phyloP scores from a whole-genome alignment of 1,140 invertebrate genomes.

The Daktulosphaira vitifoliae region DNA sequence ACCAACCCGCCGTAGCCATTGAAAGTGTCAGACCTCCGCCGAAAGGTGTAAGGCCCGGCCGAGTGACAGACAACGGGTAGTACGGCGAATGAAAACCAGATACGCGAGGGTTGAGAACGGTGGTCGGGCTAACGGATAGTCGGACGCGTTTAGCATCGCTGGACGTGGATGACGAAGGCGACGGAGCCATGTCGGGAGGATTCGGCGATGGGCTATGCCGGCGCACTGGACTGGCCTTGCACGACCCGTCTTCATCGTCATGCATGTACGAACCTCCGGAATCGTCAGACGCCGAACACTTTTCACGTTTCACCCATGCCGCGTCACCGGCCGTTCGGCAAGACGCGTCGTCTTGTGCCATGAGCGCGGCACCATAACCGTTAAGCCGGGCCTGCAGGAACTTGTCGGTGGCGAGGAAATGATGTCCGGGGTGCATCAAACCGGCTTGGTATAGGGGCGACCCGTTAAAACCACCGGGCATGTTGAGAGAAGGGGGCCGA shows the following conservation, averaged over 20 bases:
- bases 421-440: slow-evolving; percentile 39
- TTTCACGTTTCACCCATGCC: not conserved
- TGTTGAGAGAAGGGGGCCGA: not conserved
- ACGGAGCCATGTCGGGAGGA: not conserved
- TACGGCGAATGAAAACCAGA: slow-evolving; percentile 38
- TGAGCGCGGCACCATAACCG: slow-evolving; percentile 38
- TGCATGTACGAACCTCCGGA: slow-evolving; percentile 44
- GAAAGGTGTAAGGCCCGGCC: slow-evolving; percentile 44
- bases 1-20: slow-evolving; percentile 39
- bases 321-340: slow-evolving; percentile 45
- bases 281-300: slow-evolving; percentile 15
- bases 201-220: slow-evolving; percentile 42
- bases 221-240: slow-evolving; percentile 45
- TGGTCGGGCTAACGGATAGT: slow-evolving; percentile 9
- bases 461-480: slow-evolving; percentile 1
- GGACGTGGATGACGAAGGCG: slow-evolving; percentile 16
- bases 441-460: slow-evolving; percentile 33
- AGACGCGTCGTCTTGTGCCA: slow-evolving; percentile 46
- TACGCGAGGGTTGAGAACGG: slow-evolving; percentile 1
- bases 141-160: slow-evolving; percentile 11
- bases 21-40: not conserved
- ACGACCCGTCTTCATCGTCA: slow-evolving; percentile 45
- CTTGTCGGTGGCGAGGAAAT: slow-evolving; percentile 42
- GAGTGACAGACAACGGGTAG: slow-evolving; percentile 44
- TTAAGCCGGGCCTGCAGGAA: slow-evolving; percentile 44